These are phyloP conservation scores for Polypterus senegalus DNA, from an alignment of 2,113 vertebrate genomes.

Conservation along the genomic window DNA sequence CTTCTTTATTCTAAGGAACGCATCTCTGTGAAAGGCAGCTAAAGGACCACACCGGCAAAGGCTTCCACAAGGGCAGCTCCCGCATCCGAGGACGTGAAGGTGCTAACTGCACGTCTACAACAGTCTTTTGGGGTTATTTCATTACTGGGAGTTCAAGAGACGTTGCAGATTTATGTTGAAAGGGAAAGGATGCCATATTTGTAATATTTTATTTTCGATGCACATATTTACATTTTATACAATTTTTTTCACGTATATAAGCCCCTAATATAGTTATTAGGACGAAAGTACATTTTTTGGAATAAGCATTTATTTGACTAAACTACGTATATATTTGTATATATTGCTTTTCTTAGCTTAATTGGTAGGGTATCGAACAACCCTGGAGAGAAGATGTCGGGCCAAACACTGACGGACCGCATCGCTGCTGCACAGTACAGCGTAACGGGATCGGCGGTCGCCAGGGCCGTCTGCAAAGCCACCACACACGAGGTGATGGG, in stretches of 20 bases:
- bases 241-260: not conserved
- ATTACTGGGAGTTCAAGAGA: no score
- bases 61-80: no score
- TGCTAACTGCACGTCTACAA: no score
- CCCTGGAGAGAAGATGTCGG: constrained; percentile 78
- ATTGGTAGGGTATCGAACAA: constrained; percentile 29
- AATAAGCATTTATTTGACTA: constrained; percentile 20
- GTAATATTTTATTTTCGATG: no score
- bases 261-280: not conserved
- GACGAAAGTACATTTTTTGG: not conserved
- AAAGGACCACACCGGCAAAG: no score
- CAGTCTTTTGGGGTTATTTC: no score
- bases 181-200: no score
- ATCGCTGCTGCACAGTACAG: constrained; percentile 95
- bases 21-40: no score
- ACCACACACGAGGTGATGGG: constrained; percentile 97
- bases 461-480: constrained; percentile 91
- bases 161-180: no score
- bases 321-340: constrained; percentile 12
- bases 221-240: no score
- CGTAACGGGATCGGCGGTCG: constrained; percentile 89
- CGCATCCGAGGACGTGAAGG: no score
- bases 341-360: constrained; percentile 13
- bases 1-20: no score
- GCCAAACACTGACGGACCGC: constrained; percentile 93